phyloP scores from a whole-genome alignment of 2,888 invertebrate species.

The Andricus quercusramuli region DNA sequence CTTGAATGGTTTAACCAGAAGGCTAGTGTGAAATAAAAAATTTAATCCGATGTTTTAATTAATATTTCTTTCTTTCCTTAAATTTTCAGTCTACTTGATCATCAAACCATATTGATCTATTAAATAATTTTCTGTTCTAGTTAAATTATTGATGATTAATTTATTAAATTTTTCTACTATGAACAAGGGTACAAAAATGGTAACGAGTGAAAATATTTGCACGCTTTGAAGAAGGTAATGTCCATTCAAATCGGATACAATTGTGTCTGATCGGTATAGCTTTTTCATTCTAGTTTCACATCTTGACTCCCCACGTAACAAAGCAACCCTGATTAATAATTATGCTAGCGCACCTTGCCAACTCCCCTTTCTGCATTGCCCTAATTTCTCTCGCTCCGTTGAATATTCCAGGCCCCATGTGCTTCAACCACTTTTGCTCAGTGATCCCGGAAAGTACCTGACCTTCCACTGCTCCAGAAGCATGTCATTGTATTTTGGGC shows the following conservation, averaged over 20 bases:
- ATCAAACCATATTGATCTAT: too few relatives aligned
- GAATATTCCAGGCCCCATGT: slow-evolving; percentile 49
- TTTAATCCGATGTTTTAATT: too few relatives aligned
- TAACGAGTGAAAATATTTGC: slow-evolving; percentile 19
- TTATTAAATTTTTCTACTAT: background rate
- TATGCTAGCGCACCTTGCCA: slow-evolving; percentile 48
- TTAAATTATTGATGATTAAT: background rate
- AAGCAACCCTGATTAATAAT: slow-evolving; percentile 54
- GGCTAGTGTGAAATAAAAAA: too few relatives aligned
- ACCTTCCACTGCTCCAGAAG: slow-evolving; percentile 48
- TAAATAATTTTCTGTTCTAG: too few relatives aligned
- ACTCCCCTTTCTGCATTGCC: slow-evolving; percentile 44
- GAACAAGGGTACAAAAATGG: background rate
- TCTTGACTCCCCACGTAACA: slow-evolving; percentile 29
- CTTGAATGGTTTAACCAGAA: too few relatives aligned
- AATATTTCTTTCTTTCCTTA: too few relatives aligned
- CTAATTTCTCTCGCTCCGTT: slow-evolving; percentile 55
- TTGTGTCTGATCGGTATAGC: background rate
- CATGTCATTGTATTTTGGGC: slow-evolving; percentile 59
- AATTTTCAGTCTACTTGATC: too few relatives aligned
- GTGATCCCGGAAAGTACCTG: slow-evolving; percentile 34
- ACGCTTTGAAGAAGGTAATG: slow-evolving; percentile 17
- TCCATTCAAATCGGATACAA: background rate
- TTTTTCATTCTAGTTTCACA: slow-evolving; percentile 22
- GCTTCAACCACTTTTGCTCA: slow-evolving; percentile 45